Base-by-base conservation (phyloP, 2,797 vertebrate species). In the Pterois miles region DNA sequence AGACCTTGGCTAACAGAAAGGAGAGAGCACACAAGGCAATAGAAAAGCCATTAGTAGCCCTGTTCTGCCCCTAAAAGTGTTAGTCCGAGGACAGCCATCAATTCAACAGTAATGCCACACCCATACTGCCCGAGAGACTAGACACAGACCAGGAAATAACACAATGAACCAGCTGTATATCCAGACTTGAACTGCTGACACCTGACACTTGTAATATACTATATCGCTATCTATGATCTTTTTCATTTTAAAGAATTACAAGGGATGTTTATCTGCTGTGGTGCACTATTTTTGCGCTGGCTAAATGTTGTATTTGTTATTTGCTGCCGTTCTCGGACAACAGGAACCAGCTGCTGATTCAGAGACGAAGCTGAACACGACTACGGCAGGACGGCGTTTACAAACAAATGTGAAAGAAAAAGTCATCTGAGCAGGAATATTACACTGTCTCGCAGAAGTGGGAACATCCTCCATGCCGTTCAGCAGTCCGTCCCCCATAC, bases 31-130 rank as follows among this genome's bases (percentile, higher is more conserved):
- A 60, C 57, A 33, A 58, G 71, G 81, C 74, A 69, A 83, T 74
- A 78, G 86, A 72, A 85, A 85, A 78, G 71, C 74, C 82, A 91
- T 90, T 86, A 90, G 73, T 6, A 76, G 68, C 57, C 29, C 74
- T 50, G 59, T 56, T 80, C 38, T 57, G 56, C 60, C 66, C 63
- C 72, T 76, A 43, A 77, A 85, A 71, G 66, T 75, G 66, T 78
- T 74, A 58, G 38, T 67, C 62, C 3, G 29, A 83, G 73, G 74
- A 75, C 38, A 75, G 72, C 40, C 79, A 83, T 84, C 81, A 70
- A 71, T 66, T 83, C 62, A 72, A 22, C 65, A 71, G 69, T 50
- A 74, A n/a, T 4, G 54, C 77, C 78, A 83, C 80, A 74, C 81
- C 80, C 75, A 79, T 27, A 27, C 16, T 59, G 63, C 25, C 65